A percentile compares a stretch with the other conserved stretches of the same genome.
phyloP scores from a whole-genome alignment of 2,113 vertebrate genomes.

The Salvelinus fontinalis region DNA sequence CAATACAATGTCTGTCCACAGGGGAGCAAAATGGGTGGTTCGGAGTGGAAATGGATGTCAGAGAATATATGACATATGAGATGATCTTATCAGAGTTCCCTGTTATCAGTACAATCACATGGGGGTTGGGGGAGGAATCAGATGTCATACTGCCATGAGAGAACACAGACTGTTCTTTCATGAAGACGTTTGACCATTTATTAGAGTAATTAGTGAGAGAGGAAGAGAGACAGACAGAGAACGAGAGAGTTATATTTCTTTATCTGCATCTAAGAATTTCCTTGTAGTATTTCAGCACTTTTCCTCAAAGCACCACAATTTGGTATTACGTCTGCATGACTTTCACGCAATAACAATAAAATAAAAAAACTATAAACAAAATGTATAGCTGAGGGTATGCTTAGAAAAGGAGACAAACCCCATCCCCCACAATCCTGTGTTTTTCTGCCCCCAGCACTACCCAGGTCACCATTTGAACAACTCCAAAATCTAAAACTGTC shows the following conservation, averaged over 20 bases:
- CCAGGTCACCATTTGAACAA: neutral
- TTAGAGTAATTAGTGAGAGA: slow-evolving; percentile 5
- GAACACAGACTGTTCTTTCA: neutral
- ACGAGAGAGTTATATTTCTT: neutral
- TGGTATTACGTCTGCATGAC: neutral
- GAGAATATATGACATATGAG: neutral
- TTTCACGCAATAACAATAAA: neutral
- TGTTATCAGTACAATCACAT: neutral
- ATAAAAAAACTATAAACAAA: neutral
- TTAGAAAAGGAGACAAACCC: neutral
- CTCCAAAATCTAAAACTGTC: slow-evolving; percentile 5
- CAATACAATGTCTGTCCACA: no score
- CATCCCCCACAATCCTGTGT: neutral
- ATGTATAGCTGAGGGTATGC: neutral
- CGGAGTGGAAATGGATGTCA: neutral
- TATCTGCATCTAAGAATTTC: neutral
- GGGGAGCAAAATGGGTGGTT: neutral
- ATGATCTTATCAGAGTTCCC: neutral
- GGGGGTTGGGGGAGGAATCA: neutral
- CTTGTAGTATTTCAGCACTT: neutral
- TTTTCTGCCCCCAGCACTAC: neutral
- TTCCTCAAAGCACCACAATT: neutral
- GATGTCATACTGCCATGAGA: neutral
- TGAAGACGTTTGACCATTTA: neutral
- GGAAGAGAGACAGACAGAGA: slow-evolving; percentile 9